Conservation (phyloP, 2,888 invertebrate genomes). For the Eupithecia exiguata region DNA sequence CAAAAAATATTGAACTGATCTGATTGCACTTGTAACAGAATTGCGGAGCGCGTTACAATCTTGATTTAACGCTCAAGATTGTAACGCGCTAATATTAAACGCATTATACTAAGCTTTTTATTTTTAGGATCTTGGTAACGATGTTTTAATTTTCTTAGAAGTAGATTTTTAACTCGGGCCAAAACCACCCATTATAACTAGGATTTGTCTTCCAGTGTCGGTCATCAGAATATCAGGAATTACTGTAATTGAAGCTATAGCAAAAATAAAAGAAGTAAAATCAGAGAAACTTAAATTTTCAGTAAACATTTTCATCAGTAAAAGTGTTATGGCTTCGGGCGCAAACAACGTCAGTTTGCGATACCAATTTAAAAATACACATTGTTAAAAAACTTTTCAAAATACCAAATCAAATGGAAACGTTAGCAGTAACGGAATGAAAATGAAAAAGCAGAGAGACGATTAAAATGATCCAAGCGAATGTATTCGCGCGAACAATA, state of each 20-base stretch:
- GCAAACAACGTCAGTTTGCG: not conserved
- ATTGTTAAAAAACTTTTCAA: conserved; percentile 10
- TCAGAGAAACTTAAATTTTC: not conserved
- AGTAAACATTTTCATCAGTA: not conserved
- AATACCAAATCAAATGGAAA: conserved; percentile 38
- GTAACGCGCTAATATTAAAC: too few species aligned
- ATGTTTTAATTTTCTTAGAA: too few species aligned
- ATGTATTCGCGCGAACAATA: conserved; percentile 83
- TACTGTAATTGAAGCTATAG: not conserved
- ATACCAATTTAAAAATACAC: not conserved
- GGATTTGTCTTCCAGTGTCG: too few species aligned
- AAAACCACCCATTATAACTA: too few species aligned
- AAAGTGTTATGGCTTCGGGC: not conserved
- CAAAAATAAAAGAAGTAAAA: not conserved
- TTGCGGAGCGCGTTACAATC: too few species aligned
- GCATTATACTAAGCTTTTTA: too few species aligned
- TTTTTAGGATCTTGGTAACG: too few species aligned
- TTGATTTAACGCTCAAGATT: too few species aligned
- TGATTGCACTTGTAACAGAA: too few species aligned
- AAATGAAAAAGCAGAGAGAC: conserved; percentile 70
- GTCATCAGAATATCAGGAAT: too few species aligned
- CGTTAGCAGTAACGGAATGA: conserved; percentile 28
- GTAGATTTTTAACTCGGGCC: too few species aligned
- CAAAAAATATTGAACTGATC: too few species aligned
- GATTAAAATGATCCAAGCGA: conserved; percentile 82